Evolutionary conservation across 2,797 vertebrate species (phyloP).

Genomic region (Chaetophractus vellerosus): DNA sequence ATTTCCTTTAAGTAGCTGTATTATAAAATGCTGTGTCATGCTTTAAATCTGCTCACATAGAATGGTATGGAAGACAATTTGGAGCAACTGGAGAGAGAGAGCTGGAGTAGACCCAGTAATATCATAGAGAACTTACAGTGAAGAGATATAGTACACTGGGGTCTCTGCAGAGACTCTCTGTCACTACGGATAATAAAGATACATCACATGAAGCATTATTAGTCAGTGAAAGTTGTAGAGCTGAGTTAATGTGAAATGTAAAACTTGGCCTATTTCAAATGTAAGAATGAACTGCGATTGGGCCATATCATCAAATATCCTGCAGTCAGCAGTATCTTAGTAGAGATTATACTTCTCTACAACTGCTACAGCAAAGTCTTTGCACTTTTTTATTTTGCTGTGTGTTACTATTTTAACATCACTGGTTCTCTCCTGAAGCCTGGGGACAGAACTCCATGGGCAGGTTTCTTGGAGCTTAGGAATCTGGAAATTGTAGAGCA

Average conservation of each 20-base stretch:
- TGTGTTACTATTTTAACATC: slow-evolving; percentile 9
- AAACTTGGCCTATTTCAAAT: slow-evolving; percentile 13
- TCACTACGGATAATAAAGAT: not conserved
- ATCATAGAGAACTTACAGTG: not conserved
- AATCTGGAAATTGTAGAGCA: not conserved
- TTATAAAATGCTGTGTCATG: slow-evolving; percentile 20
- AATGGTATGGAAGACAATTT: not conserved
- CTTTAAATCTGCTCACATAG: not conserved
- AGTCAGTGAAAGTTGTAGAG: not conserved
- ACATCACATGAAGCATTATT: not conserved
- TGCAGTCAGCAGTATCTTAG: not conserved
- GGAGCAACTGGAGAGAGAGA: not conserved
- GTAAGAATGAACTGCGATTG: not conserved
- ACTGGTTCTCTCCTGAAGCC: not conserved
- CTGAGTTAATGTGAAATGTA: not conserved
- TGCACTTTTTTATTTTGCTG: not conserved
- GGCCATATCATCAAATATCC: not conserved
- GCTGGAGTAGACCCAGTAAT: not conserved
- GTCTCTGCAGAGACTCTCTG: not conserved
- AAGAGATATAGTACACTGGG: not conserved
- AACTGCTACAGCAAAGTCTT: not conserved
- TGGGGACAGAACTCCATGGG: not conserved
- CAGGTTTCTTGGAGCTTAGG: not conserved
- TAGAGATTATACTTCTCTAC: not conserved
- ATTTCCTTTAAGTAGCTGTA: slow-evolving; percentile 33